A percentile compares a stretch with the other conserved stretches of the same genome.
phyloP scores from a whole-genome alignment of 2,888 invertebrate genomes.

The Spilosoma lubricipeda region DNA sequence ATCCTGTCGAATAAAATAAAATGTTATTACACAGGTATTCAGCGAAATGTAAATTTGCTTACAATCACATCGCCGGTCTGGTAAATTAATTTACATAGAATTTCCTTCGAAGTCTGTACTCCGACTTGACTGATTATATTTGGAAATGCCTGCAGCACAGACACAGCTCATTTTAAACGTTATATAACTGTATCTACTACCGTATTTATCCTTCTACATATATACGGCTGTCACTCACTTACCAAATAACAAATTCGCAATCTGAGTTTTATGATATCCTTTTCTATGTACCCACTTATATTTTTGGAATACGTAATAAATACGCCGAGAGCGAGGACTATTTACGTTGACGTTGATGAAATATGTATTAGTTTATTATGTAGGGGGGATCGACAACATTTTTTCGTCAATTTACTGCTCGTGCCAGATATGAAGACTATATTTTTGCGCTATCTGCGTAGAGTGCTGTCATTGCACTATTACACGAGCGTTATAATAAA shows the following conservation, averaged over 20 bases:
- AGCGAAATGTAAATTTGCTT: slow-evolving; percentile 40
- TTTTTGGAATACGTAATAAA: slow-evolving; percentile 37
- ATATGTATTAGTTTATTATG: slow-evolving; percentile 72
- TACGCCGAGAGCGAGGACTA: slow-evolving; percentile 23
- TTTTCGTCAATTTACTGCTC: slow-evolving; percentile 73
- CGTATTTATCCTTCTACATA: neutral
- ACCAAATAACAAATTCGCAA: slow-evolving; percentile 16
- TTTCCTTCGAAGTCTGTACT: slow-evolving; percentile 51
- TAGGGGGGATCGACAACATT: slow-evolving; percentile 70
- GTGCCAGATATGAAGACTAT: slow-evolving; percentile 73
- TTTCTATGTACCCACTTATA: slow-evolving; percentile 20
- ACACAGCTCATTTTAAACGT: slow-evolving; percentile 15
- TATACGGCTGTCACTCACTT: slow-evolving; percentile 8
- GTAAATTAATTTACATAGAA: slow-evolving; percentile 65
- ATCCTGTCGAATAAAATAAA: slow-evolving; percentile 13
- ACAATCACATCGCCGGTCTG: slow-evolving; percentile 54
- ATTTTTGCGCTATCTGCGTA: slow-evolving; percentile 71
- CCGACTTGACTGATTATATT: slow-evolving; percentile 60
- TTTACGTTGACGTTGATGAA: slow-evolving; percentile 64
- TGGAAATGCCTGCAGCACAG: slow-evolving; percentile 39
- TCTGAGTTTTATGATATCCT: slow-evolving; percentile 27
- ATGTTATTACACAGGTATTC: slow-evolving; percentile 26
- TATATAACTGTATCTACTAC: neutral
- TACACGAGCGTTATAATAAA: slow-evolving; percentile 64
- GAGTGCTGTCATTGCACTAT: slow-evolving; percentile 75